Conservation (phyloP, 2,888 invertebrate genomes). For the Dastarcus helophoroides region DNA sequence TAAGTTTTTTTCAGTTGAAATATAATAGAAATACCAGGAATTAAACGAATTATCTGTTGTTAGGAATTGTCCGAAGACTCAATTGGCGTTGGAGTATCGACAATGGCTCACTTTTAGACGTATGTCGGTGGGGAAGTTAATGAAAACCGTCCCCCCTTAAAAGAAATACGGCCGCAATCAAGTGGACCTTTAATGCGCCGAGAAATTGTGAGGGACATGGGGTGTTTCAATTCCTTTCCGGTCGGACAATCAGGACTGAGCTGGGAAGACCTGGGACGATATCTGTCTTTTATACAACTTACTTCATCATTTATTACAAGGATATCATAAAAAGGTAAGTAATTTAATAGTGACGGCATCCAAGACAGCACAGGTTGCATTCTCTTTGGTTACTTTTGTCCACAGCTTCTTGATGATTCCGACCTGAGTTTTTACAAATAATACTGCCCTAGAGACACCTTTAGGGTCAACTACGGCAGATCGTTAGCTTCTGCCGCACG, state of each 20-base stretch:
- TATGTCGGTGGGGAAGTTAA: conserved; percentile 31
- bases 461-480: too few relatives aligned
- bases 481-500: too few relatives aligned
- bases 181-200: conserved; percentile 35
- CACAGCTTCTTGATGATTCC: too few relatives aligned
- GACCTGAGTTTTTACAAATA: too few relatives aligned
- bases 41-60: conserved; percentile 30
- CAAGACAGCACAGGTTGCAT: too few relatives aligned
- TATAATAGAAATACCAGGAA: conserved; percentile 14
- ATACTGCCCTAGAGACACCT: too few relatives aligned
- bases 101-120: conserved; percentile 33
- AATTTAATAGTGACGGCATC: too few relatives aligned
- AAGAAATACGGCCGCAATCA: conserved; percentile 37
- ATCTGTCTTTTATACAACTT: too few relatives aligned
- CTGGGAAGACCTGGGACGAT: conserved; percentile 23
- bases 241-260: conserved; percentile 29
- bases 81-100: conserved; percentile 32
- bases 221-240: conserved; percentile 33
- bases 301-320: too few relatives aligned
- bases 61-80: conserved; percentile 28
- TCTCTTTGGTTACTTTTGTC: too few relatives aligned
- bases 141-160: conserved; percentile 31
- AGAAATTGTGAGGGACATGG: conserved; percentile 33
- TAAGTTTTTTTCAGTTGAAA: too few relatives aligned
- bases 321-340: too few relatives aligned